These are phyloP conservation scores for Etheostoma cragini DNA, from an alignment of 2,113 vertebrate species.

Conservation along the genomic window DNA sequence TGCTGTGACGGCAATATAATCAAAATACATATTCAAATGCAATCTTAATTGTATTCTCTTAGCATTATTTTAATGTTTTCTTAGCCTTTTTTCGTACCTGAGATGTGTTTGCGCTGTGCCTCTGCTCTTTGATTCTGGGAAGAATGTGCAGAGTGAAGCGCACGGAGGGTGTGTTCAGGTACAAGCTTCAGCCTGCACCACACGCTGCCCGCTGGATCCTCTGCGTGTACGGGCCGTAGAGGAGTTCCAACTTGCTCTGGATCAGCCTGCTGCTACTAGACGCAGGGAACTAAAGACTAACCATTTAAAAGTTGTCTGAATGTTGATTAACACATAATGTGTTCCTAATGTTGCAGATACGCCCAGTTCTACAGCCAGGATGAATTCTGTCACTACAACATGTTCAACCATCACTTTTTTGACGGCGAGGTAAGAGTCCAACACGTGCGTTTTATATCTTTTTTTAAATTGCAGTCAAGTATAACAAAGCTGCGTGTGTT, in stretches of 20 bases:
- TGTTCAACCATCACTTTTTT: slow-evolving; percentile 99
- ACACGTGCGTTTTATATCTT: no score
- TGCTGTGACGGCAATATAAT: background rate
- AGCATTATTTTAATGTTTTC: background rate
- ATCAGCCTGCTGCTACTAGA: background rate
- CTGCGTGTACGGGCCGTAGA: background rate
- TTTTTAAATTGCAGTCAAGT: background rate
- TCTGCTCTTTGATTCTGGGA: slow-evolving; percentile 12
- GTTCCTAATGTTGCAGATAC: slow-evolving; percentile 83
- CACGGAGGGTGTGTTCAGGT: slow-evolving; percentile 37
- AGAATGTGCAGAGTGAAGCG: slow-evolving; percentile 16
- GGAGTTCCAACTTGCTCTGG: slow-evolving; percentile 7
- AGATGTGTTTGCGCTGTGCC: background rate
- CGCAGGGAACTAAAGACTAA: background rate
- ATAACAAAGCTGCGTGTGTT: background rate
- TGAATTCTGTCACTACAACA: slow-evolving; percentile 98
- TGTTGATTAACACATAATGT: background rate
- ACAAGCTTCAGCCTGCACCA: slow-evolving; percentile 60
- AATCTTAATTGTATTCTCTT: background rate
- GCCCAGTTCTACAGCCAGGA: slow-evolving; percentile 92
- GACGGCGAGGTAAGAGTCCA: slow-evolving; percentile 88
- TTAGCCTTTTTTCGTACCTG: slow-evolving; percentile 40
- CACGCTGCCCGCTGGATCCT: slow-evolving; percentile 6
- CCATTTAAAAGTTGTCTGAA: background rate
- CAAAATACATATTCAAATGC: background rate